Evolutionary conservation across 2,888 invertebrate genomes (phyloP), one percentile per base, ranked within the genome.

Genomic region (Malacosoma neustria): DNA sequence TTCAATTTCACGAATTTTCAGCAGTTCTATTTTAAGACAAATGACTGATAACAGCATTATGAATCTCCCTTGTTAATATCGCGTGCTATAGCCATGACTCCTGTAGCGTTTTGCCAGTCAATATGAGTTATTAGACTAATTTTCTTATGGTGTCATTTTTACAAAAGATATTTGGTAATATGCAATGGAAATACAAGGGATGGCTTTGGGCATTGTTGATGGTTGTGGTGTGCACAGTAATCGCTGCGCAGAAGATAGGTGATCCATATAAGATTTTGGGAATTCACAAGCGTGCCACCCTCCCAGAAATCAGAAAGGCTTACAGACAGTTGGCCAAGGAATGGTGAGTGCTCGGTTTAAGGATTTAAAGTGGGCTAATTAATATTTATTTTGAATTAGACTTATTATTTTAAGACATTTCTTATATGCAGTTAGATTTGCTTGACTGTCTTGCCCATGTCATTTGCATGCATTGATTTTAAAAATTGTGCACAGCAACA

Each of bases 321-420:
- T 98, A 97, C 67, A 95, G 93, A 66, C 91, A 93, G 67, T 87
- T 96, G 47, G 97, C 93, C 11, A 96, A 94, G 75, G 94, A 96
- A 89, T 97, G 96, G 96, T 95, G 73, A 81, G 76, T 64, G n/a
- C n/a, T n/a, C n/a, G n/a, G n/a, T n/a, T n/a, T n/a, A n/a, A n/a
- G n/a, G n/a, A n/a, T n/a, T n/a, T n/a, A n/a, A n/a, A n/a, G n/a
- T n/a, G n/a, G n/a, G n/a, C n/a, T n/a, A n/a, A n/a, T n/a, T n/a
- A n/a, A n/a, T n/a, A n/a, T n/a, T n/a, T n/a, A n/a, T n/a, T n/a
- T n/a, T n/a, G n/a, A n/a, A n/a, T n/a, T n/a, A n/a, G n/a, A n/a
- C n/a, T n/a, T n/a, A n/a, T n/a, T n/a, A n/a, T n/a, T n/a, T n/a
- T n/a, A n/a, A n/a, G n/a, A n/a, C n/a, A n/a, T n/a, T n/a, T n/a